These are phyloP conservation scores for Gopherus evgoodei DNA, from an alignment of 2,113 vertebrate species.

Conservation along the genomic window DNA sequence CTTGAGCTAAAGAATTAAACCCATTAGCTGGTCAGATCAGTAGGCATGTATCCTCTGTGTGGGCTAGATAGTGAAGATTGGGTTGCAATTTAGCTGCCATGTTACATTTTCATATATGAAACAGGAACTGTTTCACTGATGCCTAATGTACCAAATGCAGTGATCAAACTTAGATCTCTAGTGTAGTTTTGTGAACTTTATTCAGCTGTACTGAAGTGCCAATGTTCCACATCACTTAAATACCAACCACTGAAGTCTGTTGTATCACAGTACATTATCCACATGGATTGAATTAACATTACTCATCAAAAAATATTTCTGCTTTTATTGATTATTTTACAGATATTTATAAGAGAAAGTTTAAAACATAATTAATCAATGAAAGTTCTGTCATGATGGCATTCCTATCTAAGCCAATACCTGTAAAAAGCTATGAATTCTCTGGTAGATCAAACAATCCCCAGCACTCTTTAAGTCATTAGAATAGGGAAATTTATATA, in stretches of 20 bases:
- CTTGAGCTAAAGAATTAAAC: neutral
- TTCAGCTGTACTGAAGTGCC: too few species aligned
- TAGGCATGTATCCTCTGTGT: neutral
- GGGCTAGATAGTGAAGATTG: neutral
- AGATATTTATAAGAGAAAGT: neutral
- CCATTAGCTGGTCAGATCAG: neutral
- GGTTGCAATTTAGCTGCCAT: neutral
- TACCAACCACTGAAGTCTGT: neutral
- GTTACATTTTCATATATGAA: neutral
- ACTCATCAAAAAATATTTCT: neutral
- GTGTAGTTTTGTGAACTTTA: neutral
- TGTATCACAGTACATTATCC: neutral
- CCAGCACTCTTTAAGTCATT: neutral
- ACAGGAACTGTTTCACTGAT: neutral
- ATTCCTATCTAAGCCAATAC: neutral
- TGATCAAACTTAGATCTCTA: neutral
- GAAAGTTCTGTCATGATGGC: neutral
- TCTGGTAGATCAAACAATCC: neutral
- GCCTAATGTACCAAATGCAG: neutral
- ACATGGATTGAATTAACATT: neutral
- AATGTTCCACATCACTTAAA: too few species aligned
- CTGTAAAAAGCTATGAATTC: neutral
- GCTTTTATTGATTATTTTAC: neutral
- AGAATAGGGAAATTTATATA: neutral
- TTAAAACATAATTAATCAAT: neutral